A percentile compares a stretch with the other conserved stretches of the same genome.
Conservation (phyloP, 2,888 invertebrate species). For the Dastarcus helophoroides region DNA sequence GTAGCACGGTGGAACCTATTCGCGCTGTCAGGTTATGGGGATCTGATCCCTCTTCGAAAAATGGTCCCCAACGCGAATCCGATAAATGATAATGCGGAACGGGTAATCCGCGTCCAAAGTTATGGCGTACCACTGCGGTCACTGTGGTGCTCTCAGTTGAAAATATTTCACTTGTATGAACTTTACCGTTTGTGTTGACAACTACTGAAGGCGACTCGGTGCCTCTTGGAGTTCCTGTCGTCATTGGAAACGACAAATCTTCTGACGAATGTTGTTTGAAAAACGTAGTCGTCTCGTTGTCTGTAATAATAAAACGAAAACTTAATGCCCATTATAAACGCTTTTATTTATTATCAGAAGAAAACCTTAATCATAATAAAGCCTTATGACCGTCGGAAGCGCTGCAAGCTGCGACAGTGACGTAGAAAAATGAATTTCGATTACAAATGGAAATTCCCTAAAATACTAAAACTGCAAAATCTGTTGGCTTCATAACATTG, state of each 20-base stretch:
- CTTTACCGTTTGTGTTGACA: constrained; percentile 8
- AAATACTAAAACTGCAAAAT: no score
- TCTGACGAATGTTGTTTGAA: background rate
- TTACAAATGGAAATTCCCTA: no score
- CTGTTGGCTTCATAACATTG: no score
- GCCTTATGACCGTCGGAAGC: no score
- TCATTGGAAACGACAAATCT: no score
- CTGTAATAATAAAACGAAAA: constrained; percentile 15
- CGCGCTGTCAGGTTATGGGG: constrained; percentile 45
- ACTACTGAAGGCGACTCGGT: no score
- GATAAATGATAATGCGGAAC: constrained; percentile 37
- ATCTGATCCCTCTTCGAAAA: constrained; percentile 47
- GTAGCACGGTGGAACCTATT: constrained; percentile 44
- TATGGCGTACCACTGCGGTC: constrained; percentile 24
- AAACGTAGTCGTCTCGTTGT: constrained; percentile 19
- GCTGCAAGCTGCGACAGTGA: no score
- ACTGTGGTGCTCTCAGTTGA: constrained; percentile 7
- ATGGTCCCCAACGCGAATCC: constrained; percentile 48
- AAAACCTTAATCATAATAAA: no score
- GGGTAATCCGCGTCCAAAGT: constrained; percentile 25
- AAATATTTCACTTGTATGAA: no score
- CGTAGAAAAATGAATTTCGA: no score
- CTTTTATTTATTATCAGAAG: constrained; percentile 1
- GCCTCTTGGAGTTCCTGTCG: no score
- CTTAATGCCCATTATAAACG: constrained; percentile 4